phyloP scores from a whole-genome alignment of 2,888 invertebrate genomes.

The Dryobotodes eremita region DNA sequence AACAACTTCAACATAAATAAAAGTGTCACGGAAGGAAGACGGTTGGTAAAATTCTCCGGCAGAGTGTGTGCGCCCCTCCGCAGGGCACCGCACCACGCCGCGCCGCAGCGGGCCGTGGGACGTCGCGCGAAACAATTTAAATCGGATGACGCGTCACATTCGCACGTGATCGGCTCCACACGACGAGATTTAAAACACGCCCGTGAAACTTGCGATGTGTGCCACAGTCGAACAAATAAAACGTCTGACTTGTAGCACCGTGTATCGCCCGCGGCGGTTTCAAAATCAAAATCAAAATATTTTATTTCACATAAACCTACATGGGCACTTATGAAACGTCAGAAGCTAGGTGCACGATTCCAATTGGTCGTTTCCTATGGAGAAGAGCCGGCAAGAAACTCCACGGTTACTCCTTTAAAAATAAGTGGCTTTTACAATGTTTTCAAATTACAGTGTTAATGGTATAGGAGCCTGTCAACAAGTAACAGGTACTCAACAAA shows the following conservation, averaged over 20 bases:
- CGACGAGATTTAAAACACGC: conserved; percentile 48
- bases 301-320: no score
- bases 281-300: no score
- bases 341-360: no score
- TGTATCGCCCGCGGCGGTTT: background rate
- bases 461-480: no score
- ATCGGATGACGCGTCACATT: conserved; percentile 63
- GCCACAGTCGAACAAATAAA: conserved; percentile 54
- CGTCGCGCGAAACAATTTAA: conserved; percentile 56
- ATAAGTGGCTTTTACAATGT: no score
- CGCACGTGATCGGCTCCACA: conserved; percentile 59
- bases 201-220: conserved; percentile 31
- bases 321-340: no score
- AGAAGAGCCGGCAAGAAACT: no score
- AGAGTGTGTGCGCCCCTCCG: conserved; percentile 23
- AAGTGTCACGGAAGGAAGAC: conserved; percentile 66
- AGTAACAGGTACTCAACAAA: no score
- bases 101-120: background rate
- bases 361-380: no score
- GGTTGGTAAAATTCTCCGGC: conserved; percentile 41
- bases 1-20: conserved; percentile 66
- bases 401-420: no score
- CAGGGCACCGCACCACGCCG: background rate
- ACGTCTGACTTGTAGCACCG: conserved; percentile 39
- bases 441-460: no score